Percentiles rank a stretch among this genome's conserved stretches.
Conservation (phyloP, 2,888 invertebrate species). For the Pyrrhosoma nymphula region DNA sequence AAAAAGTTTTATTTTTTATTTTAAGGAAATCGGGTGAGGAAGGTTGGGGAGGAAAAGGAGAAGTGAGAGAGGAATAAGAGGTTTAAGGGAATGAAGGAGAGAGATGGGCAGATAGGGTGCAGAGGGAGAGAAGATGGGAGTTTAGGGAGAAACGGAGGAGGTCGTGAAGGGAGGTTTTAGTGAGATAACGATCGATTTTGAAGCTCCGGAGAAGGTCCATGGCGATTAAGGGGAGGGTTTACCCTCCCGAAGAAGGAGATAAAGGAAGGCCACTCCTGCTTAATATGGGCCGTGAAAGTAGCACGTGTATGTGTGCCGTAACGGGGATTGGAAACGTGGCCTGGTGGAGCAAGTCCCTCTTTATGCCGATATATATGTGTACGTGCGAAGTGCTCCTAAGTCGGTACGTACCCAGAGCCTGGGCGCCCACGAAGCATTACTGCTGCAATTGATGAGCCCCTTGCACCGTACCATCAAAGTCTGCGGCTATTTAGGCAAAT, state of each 20-base stretch:
- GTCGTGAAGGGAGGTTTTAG: slow-evolving; percentile 25
- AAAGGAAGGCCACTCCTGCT: slow-evolving; percentile 14
- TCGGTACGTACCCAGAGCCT: background rate
- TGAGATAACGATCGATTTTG: slow-evolving; percentile 24
- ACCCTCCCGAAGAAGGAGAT: background rate
- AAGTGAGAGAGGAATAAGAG: background rate
- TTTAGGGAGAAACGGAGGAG: background rate
- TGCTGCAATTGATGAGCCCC: background rate
- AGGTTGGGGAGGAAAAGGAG: background rate
- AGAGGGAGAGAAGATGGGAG: background rate
- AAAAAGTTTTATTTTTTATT: background rate
- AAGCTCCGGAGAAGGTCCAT: background rate
- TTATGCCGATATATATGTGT: background rate
- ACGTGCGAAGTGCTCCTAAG: background rate
- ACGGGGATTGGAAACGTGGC: slow-evolving; percentile 36
- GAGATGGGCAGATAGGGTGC: background rate
- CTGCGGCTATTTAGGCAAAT: background rate
- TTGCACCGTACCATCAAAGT: background rate
- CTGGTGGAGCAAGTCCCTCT: slow-evolving; percentile 26
- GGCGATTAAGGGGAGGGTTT: background rate
- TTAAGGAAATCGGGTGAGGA: background rate
- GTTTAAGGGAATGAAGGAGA: background rate
- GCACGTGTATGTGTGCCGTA: slow-evolving; percentile 9
- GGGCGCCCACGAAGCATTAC: background rate
- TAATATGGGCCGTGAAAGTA: slow-evolving; percentile 31